Evolutionary conservation across 2,113 vertebrate species (phyloP).

Genomic region (Axis porcinus): DNA sequence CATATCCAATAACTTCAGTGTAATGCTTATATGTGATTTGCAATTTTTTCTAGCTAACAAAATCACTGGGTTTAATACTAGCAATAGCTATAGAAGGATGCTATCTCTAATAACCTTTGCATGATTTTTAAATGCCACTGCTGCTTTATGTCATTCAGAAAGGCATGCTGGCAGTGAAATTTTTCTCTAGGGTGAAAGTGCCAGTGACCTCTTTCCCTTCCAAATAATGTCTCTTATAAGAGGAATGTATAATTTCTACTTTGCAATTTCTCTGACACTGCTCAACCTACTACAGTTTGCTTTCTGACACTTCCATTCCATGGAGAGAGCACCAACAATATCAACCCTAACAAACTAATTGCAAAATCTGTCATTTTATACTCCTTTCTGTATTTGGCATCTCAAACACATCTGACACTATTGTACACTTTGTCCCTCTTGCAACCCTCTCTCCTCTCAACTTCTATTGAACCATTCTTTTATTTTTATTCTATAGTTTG

Average conservation of each 20-base stretch:
- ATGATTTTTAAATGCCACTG: slow-evolving; percentile 62
- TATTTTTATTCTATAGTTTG: neutral
- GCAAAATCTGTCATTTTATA: neutral
- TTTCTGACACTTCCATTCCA: slow-evolving; percentile 22
- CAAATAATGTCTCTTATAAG: slow-evolving; percentile 34
- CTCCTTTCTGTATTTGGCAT: neutral
- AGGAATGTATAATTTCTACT: slow-evolving; percentile 52
- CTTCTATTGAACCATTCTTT: neutral
- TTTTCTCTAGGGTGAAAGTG: slow-evolving; percentile 49
- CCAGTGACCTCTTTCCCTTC: slow-evolving; percentile 32
- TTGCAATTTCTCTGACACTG: slow-evolving; percentile 17
- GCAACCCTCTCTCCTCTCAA: neutral
- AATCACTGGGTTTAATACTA: slow-evolving; percentile 40
- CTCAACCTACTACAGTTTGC: slow-evolving; percentile 8
- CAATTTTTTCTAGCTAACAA: slow-evolving; percentile 5
- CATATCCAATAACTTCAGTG: neutral
- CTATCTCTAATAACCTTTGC: slow-evolving; percentile 49
- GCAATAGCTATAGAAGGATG: neutral
- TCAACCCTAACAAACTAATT: neutral
- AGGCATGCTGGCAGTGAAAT: slow-evolving; percentile 13
- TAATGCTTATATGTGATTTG: neutral
- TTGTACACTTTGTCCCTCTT: neutral
- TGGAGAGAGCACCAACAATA: neutral
- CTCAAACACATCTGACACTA: neutral
- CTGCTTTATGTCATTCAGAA: slow-evolving; percentile 48